These are phyloP conservation scores for Lasioglossum vierecki DNA, from an alignment of 2,888 invertebrate genomes.

Conservation along the genomic window DNA sequence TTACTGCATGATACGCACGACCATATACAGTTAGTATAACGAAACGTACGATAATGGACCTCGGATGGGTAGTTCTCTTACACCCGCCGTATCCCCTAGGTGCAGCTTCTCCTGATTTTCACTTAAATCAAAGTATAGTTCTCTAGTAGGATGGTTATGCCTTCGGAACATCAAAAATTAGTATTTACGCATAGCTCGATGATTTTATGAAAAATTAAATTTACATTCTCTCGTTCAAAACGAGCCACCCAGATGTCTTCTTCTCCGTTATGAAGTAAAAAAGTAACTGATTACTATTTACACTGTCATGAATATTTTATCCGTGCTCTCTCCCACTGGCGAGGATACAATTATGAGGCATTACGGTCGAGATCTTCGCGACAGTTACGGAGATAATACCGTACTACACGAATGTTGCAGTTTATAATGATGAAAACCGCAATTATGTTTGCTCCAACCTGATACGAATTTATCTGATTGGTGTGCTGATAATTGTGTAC, in stretches of 20 bases:
- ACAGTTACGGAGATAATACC: no score
- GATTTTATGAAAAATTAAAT: background rate
- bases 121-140: background rate
- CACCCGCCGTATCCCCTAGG: background rate
- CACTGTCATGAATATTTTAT: no score
- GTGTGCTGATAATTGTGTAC: background rate
- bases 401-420: background rate
- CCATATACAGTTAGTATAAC: background rate
- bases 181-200: background rate
- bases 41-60: conserved; percentile 13
- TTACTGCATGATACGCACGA: background rate
- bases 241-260: background rate
- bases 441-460: background rate
- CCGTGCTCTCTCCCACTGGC: no score
- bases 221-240: background rate
- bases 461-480: background rate
- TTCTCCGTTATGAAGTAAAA: background rate
- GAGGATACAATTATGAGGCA: no score
- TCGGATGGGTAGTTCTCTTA: background rate
- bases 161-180: background rate
- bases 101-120: background rate
- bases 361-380: background rate
- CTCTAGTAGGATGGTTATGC: background rate
- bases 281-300: background rate
- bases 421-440: background rate